phyloP scores from a whole-genome alignment of 2,113 vertebrate genomes.

The Pachypanchax playfairii region DNA sequence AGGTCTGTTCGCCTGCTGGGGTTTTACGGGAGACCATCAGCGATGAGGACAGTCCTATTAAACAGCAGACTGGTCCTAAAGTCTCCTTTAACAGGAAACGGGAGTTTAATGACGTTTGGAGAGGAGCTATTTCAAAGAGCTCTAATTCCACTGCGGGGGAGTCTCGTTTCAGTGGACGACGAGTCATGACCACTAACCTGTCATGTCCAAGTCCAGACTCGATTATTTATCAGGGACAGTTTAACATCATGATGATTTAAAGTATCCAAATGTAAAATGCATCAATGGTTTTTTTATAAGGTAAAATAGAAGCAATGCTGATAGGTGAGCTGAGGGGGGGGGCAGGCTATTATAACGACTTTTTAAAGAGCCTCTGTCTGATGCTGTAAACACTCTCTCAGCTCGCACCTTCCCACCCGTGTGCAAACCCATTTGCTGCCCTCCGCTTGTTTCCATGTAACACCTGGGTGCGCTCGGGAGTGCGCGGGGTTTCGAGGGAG shows the following conservation, averaged over 20 bases:
- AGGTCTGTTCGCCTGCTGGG: constrained; percentile 33
- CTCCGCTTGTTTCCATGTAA: constrained; percentile 35
- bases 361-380: constrained; percentile 62
- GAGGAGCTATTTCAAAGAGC: constrained; percentile 55
- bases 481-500: constrained; percentile 5
- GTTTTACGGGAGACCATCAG: constrained; percentile 35
- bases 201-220: not conserved
- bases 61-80: constrained; percentile 43
- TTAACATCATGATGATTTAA: not conserved
- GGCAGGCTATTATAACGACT: constrained; percentile 37
- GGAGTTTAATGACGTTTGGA: constrained; percentile 61
- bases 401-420: constrained; percentile 36
- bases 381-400: constrained; percentile 44
- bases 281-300: not conserved
- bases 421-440: constrained; percentile 57
- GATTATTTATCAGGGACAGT: not conserved
- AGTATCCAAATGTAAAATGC: not conserved
- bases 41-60: constrained; percentile 36
- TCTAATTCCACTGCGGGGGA: constrained; percentile 40
- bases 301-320: constrained; percentile 1
- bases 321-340: constrained; percentile 4
- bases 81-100: constrained; percentile 53
- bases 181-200: too few species aligned
- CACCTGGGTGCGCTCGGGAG: constrained; percentile 37
- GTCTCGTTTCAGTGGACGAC: constrained; percentile 59